Evolutionary conservation across 2,113 vertebrate species (phyloP).

Genomic region (Ptilonorhynchus violaceus): DNA sequence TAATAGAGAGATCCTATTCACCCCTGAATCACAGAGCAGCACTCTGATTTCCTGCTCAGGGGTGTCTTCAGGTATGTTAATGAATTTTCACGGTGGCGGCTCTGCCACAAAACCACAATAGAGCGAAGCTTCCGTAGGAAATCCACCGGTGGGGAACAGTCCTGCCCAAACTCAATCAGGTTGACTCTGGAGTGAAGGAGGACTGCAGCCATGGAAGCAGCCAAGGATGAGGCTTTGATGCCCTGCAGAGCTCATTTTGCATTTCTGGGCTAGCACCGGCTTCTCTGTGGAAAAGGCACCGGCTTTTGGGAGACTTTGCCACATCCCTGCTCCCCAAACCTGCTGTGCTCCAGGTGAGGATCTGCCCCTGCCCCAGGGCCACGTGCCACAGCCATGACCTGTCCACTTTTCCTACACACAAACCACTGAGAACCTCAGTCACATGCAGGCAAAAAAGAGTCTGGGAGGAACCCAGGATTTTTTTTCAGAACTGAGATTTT

Average conservation of each 20-base stretch:
- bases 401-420: neutral
- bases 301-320: neutral
- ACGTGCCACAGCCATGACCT: accelerated
- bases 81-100: constrained; percentile 25
- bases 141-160: neutral
- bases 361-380: too few relatives aligned
- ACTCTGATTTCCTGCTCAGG: constrained; percentile 57
- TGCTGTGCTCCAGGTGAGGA: neutral
- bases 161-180: neutral
- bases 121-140: neutral
- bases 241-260: neutral
- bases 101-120: constrained; percentile 31
- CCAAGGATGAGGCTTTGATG: neutral
- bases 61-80: constrained; percentile 63
- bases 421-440: neutral
- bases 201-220: neutral
- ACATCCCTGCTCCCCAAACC: accelerated
- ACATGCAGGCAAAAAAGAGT: accelerated
- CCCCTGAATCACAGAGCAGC: constrained; percentile 62
- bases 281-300: neutral
- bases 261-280: neutral
- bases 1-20: constrained; percentile 75
- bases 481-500: neutral
- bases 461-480: neutral
- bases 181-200: neutral